Conservation (phyloP, 2,888 invertebrate genomes). For the Apocheima hispidaria region DNA sequence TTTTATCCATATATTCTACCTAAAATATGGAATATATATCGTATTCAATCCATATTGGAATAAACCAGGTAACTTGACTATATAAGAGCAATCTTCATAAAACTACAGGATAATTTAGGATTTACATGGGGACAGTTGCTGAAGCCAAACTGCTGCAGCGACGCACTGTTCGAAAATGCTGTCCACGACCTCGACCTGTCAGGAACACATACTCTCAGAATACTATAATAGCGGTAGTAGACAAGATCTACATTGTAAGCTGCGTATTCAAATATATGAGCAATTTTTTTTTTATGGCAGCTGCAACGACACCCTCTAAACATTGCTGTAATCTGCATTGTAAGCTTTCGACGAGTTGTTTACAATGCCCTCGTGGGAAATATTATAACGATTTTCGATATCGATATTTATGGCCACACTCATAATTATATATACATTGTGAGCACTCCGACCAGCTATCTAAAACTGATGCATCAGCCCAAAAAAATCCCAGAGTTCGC, state of each 20-base stretch:
- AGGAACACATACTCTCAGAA: too few relatives aligned
- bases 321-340: slow-evolving; percentile 72
- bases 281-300: slow-evolving; percentile 54
- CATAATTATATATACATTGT: slow-evolving; percentile 34
- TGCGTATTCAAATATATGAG: slow-evolving; percentile 29
- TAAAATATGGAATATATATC: not conserved
- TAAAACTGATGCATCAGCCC: slow-evolving; percentile 38
- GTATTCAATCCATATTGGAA: not conserved
- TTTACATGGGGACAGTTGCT: too few relatives aligned
- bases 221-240: not conserved
- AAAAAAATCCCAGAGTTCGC: slow-evolving; percentile 29
- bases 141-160: too few relatives aligned
- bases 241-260: not conserved
- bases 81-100: too few relatives aligned
- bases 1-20: not conserved
- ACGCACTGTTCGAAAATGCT: too few relatives aligned
- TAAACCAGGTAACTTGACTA: not conserved
- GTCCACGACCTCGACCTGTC: too few relatives aligned
- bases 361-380: slow-evolving; percentile 49
- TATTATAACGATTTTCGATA: slow-evolving; percentile 49
- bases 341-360: slow-evolving; percentile 67
- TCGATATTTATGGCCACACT: slow-evolving; percentile 51
- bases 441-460: slow-evolving; percentile 45
- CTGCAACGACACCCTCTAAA: slow-evolving; percentile 58
- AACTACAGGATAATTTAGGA: too few relatives aligned